Evolutionary conservation across 2,797 vertebrate species (phyloP).

Genomic region (Tiaroga cobitis): DNA sequence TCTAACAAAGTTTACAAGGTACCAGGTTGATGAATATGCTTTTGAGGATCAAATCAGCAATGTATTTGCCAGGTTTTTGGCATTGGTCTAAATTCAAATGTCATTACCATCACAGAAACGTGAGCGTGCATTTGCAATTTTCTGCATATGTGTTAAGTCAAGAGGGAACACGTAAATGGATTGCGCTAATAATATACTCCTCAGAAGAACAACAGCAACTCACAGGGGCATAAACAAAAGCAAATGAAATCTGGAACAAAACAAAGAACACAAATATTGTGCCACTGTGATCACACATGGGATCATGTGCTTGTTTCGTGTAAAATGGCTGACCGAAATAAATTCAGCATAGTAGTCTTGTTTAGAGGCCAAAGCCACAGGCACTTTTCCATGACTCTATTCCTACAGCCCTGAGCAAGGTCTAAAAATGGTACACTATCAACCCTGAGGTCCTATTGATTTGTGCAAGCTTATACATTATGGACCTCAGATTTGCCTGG

Average conservation of each 20-base stretch:
- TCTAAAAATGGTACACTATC: constrained; percentile 17
- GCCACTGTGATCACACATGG: background rate
- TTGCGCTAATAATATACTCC: background rate
- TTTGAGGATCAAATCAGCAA: background rate
- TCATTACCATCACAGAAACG: background rate
- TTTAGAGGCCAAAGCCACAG: background rate
- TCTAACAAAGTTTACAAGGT: background rate
- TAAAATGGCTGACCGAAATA: background rate
- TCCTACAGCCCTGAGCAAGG: background rate
- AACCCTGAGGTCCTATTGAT: background rate
- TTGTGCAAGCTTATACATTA: background rate
- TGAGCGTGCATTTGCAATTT: background rate
- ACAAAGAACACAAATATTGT: background rate
- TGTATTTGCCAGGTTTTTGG: background rate
- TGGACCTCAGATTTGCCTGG: constrained; percentile 2
- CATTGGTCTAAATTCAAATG: background rate
- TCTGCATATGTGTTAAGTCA: background rate
- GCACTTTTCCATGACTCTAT: constrained; percentile 16
- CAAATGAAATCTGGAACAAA: background rate
- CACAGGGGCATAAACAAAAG: constrained; percentile 3
- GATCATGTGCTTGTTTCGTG: constrained; percentile 31
- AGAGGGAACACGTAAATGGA: background rate
- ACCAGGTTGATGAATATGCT: background rate
- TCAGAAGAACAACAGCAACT: background rate
- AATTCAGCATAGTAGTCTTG: background rate